Evolutionary conservation across 2,888 invertebrate genomes (phyloP).

Genomic region (Lepidocyrtinus sp.): DNA sequence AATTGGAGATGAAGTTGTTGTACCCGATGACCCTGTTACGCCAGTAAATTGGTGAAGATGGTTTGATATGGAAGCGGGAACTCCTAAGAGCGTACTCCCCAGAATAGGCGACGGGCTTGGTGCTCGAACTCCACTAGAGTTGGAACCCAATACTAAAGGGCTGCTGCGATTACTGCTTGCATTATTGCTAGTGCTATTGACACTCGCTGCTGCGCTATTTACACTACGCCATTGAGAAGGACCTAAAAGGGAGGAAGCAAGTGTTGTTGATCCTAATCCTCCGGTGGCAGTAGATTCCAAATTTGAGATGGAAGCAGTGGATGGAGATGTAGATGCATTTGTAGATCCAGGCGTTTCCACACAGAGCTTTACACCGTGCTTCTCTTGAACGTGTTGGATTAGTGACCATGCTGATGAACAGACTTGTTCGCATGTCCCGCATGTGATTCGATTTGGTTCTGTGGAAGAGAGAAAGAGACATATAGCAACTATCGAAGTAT

Average conservation of each 20-base stretch:
- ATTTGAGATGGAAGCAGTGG: conserved; percentile 6
- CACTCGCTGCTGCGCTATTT: conserved; percentile 3
- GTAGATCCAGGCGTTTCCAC: conserved; percentile 72
- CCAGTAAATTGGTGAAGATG: conserved; percentile 35
- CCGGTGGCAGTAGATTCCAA: not conserved
- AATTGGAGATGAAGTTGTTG: conserved; percentile 7
- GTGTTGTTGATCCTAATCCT: not conserved
- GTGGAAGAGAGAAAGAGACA: conserved; percentile 6
- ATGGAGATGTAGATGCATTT: not conserved
- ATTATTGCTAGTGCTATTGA: not conserved
- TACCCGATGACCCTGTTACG: conserved; percentile 26
- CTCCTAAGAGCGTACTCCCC: conserved; percentile 46
- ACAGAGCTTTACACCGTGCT: conserved; percentile 95
- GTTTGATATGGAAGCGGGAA: conserved; percentile 38
- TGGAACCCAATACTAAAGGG: not conserved
- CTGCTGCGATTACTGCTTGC: conserved; percentile 13
- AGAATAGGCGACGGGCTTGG: conserved; percentile 50
- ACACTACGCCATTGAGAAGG: conserved; percentile 29
- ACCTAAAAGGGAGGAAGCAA: not conserved
- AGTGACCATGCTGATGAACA: conserved; percentile 96
- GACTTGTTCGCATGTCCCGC: conserved; percentile 82
- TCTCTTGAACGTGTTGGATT: conserved; percentile 94
- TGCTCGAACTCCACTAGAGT: conserved; percentile 22
- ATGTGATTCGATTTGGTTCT: conserved; percentile 60
- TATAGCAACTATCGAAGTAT: too few species aligned